A percentile compares a stretch with the other conserved stretches of the same genome.
Conservation (phyloP, 1,140 invertebrate species). For the Saxidomus purpurata region DNA sequence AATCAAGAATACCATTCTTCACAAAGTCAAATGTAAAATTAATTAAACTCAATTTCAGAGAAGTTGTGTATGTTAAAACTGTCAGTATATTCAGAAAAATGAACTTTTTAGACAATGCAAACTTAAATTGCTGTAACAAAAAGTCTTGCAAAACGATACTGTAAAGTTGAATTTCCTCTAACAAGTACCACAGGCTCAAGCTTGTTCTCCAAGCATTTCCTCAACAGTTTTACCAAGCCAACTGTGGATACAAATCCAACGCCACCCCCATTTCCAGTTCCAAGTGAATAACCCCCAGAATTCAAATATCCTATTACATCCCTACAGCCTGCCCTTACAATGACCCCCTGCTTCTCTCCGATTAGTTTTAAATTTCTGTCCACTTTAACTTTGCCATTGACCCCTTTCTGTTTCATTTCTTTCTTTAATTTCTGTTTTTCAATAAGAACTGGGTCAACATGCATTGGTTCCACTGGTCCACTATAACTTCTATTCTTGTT, state of each 20-base stretch:
- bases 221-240: conserved; percentile 69
- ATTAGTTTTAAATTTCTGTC: conserved; percentile 81
- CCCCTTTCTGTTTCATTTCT: conserved; percentile 57
- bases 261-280: conserved; percentile 76
- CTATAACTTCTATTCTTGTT: conserved; percentile 81
- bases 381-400: conserved; percentile 52
- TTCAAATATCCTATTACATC: conserved; percentile 92
- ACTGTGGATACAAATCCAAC: conserved; percentile 79
- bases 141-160: conserved; percentile 82
- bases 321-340: conserved; percentile 80
- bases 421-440: conserved; percentile 88
- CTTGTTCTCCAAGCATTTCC: not conserved
- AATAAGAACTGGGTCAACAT: conserved; percentile 88
- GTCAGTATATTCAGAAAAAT: no score
- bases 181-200: conserved; percentile 73
- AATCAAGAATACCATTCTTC: no score
- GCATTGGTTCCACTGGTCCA: conserved; percentile 88
- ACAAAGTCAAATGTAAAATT: no score
- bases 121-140: not conserved
- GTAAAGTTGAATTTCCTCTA: conserved; percentile 77
- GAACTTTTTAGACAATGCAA: no score
- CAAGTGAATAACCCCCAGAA: conserved; percentile 91
- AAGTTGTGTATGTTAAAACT: no score
- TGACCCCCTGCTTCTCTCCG: conserved; percentile 30
- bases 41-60: no score